Base-by-base conservation (phyloP, 2,797 vertebrate species). In the Fundulus diaphanus region DNA sequence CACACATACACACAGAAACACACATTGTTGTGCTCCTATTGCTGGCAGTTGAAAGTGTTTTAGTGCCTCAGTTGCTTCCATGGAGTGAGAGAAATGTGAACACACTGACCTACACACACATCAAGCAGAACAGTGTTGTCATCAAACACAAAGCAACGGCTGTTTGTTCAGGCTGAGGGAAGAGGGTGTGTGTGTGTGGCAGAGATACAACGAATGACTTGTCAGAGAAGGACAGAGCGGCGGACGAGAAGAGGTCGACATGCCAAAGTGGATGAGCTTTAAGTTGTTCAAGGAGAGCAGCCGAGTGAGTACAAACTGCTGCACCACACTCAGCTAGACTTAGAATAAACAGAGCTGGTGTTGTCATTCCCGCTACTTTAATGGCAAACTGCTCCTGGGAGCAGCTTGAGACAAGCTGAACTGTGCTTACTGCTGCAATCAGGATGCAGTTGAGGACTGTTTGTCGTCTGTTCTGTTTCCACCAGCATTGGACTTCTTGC, bases 201-300 rank as follows among this genome's bases (percentile, higher is more conserved):
- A 48, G 20, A 81, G 74, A 81, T 81, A 84, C 84, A 78, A 79
- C 0, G 72, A 90, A 82, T 80, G 85, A 87, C 87, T 90, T 87
- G 89, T 88, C 83, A 74, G 42, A 89, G 89, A 78, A 61, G 0
- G 44, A 81, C 77, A 52, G 80, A 82, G 63, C 75, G 80, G 75
- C 46, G 24, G 87, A 74, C 40, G 66, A 85, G 66, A 63, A 84
- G 74, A 89, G 71, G 77, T 61, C 90, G 70, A 87, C 89, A 96
- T 97, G 95, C 94, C 95, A 78, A 97, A 96, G 94, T 95, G 96
- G 95, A 96, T 96, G 92, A 94, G 76, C 90, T 96, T 95, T 90
- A 94, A 93, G 87, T 91, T 95, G 81, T 94, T 94, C 87, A 96
- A 96, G 90, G 90, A 94, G 92, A 95, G 85, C 91, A 93, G 94